Conservation (phyloP, 2,797 vertebrate genomes). For the Halcyon badia region DNA sequence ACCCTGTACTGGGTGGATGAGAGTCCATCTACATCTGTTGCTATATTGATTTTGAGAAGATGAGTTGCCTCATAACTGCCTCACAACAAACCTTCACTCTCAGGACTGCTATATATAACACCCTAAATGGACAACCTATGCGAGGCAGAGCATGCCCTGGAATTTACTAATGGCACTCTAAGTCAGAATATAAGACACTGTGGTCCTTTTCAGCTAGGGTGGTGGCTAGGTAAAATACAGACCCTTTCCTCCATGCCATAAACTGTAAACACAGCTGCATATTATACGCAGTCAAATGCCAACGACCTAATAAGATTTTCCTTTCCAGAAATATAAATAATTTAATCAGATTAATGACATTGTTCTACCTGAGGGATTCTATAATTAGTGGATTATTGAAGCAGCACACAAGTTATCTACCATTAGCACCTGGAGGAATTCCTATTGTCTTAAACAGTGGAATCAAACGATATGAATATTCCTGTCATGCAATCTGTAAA, state of each 20-base stretch:
- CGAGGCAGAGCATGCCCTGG: background rate
- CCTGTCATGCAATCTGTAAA: constrained; percentile 88
- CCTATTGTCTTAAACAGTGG: constrained; percentile 79
- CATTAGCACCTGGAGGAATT: constrained; percentile 84
- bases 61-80: background rate
- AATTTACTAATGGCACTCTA: background rate
- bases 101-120: background rate
- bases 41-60: background rate
- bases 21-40: background rate
- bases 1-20: background rate
- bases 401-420: constrained; percentile 80
- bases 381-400: constrained; percentile 84
- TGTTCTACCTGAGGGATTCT: constrained; percentile 83
- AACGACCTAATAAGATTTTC: constrained; percentile 77
- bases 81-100: background rate
- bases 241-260: background rate
- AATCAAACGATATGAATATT: constrained; percentile 87
- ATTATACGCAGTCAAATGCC: constrained; percentile 64
- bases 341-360: constrained; percentile 85
- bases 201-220: background rate
- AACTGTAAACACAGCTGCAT: constrained; percentile 13
- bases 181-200: background rate
- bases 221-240: background rate
- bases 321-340: constrained; percentile 82
- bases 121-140: background rate